Evolutionary conservation across 1,140 invertebrate species (phyloP).

Genomic region (Drosophila watanabei): DNA sequence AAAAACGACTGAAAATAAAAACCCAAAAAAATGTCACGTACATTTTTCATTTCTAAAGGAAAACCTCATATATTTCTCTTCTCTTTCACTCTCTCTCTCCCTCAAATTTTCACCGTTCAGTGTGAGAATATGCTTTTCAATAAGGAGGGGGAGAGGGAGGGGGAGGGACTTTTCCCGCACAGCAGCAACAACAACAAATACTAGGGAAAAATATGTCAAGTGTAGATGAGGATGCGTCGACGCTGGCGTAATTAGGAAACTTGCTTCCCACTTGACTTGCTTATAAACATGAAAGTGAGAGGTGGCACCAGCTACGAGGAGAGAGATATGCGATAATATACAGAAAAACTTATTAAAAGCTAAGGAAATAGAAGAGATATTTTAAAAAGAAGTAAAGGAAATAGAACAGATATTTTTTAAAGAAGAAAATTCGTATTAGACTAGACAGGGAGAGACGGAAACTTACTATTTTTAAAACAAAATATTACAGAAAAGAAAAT

Average conservation of each 20-base stretch:
- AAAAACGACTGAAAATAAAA: conserved; percentile 21
- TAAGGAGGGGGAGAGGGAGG: background rate
- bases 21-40: conserved; percentile 36
- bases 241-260: conserved; percentile 76
- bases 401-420: conserved; percentile 9
- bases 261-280: conserved; percentile 75
- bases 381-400: too few relatives aligned
- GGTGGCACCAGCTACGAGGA: background rate
- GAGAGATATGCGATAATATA: background rate
- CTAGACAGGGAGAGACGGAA: too few relatives aligned
- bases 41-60: conserved; percentile 29
- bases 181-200: conserved; percentile 31
- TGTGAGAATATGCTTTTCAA: conserved; percentile 11
- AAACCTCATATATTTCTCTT: conserved; percentile 16
- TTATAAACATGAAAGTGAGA: conserved; percentile 29
- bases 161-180: background rate
- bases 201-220: conserved; percentile 66
- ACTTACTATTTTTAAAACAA: too few relatives aligned
- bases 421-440: too few relatives aligned
- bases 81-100: background rate
- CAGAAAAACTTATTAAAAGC: conserved; percentile 3
- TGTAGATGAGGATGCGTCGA: conserved; percentile 52
- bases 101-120: conserved; percentile 14
- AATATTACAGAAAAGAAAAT: too few relatives aligned
- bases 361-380: background rate